Base-by-base conservation (phyloP, 2,797 vertebrate genomes). In the Sorex maritimensis region DNA sequence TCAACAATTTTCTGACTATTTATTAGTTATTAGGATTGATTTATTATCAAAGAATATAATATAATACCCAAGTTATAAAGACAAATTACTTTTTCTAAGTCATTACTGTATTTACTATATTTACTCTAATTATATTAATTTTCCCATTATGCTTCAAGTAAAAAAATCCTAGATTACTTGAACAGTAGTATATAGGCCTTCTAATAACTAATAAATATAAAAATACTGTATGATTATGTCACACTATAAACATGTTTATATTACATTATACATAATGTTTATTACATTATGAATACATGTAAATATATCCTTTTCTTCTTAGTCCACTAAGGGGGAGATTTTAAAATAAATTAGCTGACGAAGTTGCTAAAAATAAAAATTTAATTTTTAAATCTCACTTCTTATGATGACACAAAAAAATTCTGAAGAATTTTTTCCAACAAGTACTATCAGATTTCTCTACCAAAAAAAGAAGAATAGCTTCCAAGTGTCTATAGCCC, bases 301-400 rank as follows among this genome's bases (percentile, higher is more conserved):
- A 52, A 52, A 14, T 52, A 52, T 52, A 11, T 9, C 13, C 91
- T 63, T 84, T 77, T 86, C 67, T 73, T 41, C 65, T 89, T 26
- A 85, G 46, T 55, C 80, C 72, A 92, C 23, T 52, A 72, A 87
- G 30, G 58, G 23, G 46, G 7, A 95, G 46, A 69, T 78, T 80
- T 86, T 86, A 21, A 44, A 58, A 81, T 10, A 85, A 80, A 69
- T 83, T 92, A 83, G n/a, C n/a, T 13, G 67, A 91, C 5, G 61
- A 75, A 90, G 44, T 73, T 86, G 73, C 67, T 95, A 71, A 94
- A 91, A 92, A 75, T 67, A 46, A 63, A 55, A 94, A 46, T 6
- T 14, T 77, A 82, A 92, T 52, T 87, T 19, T 84, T 12, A 71
- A 28, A 81, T 17, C 82, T 86, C 17, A 86, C 69, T 86, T 68